Evolutionary conservation across 1,140 invertebrate genomes (phyloP).

Genomic region (Prorops nasuta): DNA sequence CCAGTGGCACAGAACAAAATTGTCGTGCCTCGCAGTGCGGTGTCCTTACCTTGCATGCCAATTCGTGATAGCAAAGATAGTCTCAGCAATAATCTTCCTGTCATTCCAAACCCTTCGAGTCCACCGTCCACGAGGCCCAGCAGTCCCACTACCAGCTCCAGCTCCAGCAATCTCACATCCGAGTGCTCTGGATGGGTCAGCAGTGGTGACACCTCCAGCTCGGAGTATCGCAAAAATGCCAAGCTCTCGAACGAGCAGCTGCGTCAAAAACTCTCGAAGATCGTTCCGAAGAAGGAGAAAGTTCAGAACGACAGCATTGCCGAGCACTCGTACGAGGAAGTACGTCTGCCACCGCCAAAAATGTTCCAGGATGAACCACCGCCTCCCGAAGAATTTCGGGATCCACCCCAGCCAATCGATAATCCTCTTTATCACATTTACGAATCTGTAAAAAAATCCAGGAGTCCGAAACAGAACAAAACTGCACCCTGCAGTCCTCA

Average conservation of each 20-base stretch:
- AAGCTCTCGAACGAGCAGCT: conserved; percentile 45
- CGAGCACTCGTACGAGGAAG: conserved; percentile 70
- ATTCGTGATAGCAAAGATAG: conserved; percentile 45
- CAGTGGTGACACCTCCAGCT: conserved; percentile 58
- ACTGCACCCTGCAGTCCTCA: conserved; percentile 51
- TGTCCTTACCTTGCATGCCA: conserved; percentile 54
- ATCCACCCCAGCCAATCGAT: conserved; percentile 66
- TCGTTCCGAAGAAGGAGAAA: conserved; percentile 58
- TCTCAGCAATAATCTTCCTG: conserved; percentile 31
- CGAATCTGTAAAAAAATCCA: conserved; percentile 62
- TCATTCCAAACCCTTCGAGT: conserved; percentile 41
- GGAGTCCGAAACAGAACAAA: conserved; percentile 51
- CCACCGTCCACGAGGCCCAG: conserved; percentile 48
- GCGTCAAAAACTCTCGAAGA: conserved; percentile 46
- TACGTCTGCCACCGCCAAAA: conserved; percentile 75
- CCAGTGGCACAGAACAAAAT: conserved; percentile 50
- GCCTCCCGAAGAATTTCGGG: conserved; percentile 70
- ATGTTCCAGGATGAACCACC: conserved; percentile 80
- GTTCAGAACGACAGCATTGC: conserved; percentile 33
- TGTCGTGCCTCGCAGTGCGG: conserved; percentile 49
- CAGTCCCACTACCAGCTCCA: conserved; percentile 55
- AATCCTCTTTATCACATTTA: conserved; percentile 81
- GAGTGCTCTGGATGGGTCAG: conserved; percentile 78
- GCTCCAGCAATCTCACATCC: conserved; percentile 68
- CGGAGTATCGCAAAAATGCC: conserved; percentile 60